A percentile compares a stretch with the other conserved stretches of the same genome.
Conservation (phyloP, 2,888 invertebrate genomes). For the Hyposoter didymator region DNA sequence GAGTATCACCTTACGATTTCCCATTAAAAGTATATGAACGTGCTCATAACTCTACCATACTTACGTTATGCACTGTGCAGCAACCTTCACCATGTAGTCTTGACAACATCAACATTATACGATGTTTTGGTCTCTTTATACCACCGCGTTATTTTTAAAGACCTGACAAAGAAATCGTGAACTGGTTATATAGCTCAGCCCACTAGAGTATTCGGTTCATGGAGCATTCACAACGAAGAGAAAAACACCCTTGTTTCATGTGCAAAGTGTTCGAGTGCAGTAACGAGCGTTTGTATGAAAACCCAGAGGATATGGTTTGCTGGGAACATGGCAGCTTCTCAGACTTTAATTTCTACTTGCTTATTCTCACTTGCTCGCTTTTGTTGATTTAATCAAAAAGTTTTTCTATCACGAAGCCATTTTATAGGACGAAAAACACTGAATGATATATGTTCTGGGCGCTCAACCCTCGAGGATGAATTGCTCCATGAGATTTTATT, state of each 20-base stretch:
- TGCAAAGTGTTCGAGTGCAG: background rate
- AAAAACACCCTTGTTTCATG: background rate
- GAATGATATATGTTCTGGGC: slow-evolving; percentile 49
- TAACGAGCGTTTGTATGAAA: background rate
- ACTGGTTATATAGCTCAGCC: background rate
- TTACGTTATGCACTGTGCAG: slow-evolving; percentile 38
- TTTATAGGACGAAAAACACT: slow-evolving; percentile 6
- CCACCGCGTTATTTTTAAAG: slow-evolving; percentile 47
- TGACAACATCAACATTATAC: slow-evolving; percentile 1
- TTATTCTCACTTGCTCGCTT: background rate
- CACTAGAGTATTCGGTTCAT: slow-evolving; percentile 25
- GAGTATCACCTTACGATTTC: slow-evolving; percentile 18
- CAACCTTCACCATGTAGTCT: background rate
- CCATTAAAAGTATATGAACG: slow-evolving; percentile 7
- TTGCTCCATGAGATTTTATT: slow-evolving; percentile 14
- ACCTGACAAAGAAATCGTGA: background rate
- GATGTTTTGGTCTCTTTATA: slow-evolving; percentile 36
- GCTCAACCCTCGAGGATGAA: slow-evolving; percentile 22
- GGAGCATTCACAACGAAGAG: slow-evolving; percentile 20
- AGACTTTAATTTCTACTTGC: slow-evolving; percentile 9
- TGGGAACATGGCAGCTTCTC: background rate
- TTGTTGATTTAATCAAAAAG: slow-evolving; percentile 11
- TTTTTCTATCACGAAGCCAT: slow-evolving; percentile 8
- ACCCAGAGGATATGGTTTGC: background rate
- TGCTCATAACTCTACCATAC: background rate